Percentiles rank a stretch among this genome's conserved stretches.
Evolutionary conservation across 2,797 vertebrate genomes (phyloP).

Genomic region (Adrianichthys oophorus): DNA sequence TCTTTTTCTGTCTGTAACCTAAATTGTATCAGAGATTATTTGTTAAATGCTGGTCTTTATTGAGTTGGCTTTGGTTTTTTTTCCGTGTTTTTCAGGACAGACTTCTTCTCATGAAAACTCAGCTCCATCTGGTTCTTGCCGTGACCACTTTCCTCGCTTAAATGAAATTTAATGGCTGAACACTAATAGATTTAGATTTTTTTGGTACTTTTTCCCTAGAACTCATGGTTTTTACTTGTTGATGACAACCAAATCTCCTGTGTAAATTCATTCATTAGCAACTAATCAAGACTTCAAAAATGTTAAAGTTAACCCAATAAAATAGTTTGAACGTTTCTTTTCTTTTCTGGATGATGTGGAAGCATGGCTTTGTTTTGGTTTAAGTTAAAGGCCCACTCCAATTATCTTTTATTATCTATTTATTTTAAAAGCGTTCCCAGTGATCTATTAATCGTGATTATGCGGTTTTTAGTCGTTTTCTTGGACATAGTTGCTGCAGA

Average conservation of each 20-base stretch:
- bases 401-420: no score
- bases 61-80: conserved; percentile 3
- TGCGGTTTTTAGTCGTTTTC: no score
- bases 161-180: conserved; percentile 1
- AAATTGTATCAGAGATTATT: not conserved
- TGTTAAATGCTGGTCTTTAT: not conserved
- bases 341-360: no score
- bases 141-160: conserved; percentile 3
- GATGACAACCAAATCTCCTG: not conserved
- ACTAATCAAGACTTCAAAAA: no score
- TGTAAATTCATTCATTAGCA: conserved; percentile 15
- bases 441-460: no score
- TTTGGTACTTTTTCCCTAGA: not conserved
- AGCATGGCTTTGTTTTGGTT: no score
- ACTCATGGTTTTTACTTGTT: not conserved
- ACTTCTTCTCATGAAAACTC: not conserved
- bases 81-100: conserved; percentile 2
- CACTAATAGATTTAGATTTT: not conserved
- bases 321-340: no score
- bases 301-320: no score
- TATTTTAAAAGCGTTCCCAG: no score
- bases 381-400: no score
- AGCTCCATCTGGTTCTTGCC: not conserved
- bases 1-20: not conserved
- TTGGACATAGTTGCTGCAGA: no score